Percentiles rank a stretch among this genome's conserved stretches.
phyloP scores from a whole-genome alignment of 2,113 vertebrate genomes.

The Hippocampus guttulatus region DNA sequence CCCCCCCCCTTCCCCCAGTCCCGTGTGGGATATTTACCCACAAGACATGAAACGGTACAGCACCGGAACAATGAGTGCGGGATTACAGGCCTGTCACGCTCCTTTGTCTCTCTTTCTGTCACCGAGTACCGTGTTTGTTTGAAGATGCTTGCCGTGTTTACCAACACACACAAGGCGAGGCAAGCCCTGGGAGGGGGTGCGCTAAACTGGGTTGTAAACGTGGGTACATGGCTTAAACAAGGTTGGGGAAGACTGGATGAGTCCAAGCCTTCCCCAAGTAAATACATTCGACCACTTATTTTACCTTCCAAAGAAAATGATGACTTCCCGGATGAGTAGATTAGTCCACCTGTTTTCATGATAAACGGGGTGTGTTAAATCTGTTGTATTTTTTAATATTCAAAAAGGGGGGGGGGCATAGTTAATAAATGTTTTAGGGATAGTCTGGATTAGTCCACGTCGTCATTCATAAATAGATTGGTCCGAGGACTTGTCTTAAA shows the following conservation, averaged over 20 bases:
- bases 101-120: conserved; percentile 77
- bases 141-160: conserved; percentile 84
- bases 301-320: too few species aligned
- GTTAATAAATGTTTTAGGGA: too few species aligned
- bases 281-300: too few species aligned
- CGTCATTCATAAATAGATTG: too few species aligned
- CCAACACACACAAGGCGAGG: background rate
- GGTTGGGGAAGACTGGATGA: background rate
- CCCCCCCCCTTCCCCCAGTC: conserved; percentile 52
- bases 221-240: background rate
- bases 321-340: too few species aligned
- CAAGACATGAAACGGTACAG: conserved; percentile 86
- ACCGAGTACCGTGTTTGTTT: conserved; percentile 95
- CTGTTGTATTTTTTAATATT: too few species aligned
- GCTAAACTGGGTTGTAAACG: background rate
- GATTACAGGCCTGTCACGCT: conserved; percentile 78
- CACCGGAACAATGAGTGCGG: conserved; percentile 78
- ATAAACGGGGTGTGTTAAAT: too few species aligned
- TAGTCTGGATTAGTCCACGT: too few species aligned
- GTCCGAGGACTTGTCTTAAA: too few species aligned
- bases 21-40: conserved; percentile 90
- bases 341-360: too few species aligned
- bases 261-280: background rate
- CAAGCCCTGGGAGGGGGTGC: background rate
- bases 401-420: too few species aligned